Base-by-base conservation (phyloP, 2,113 vertebrate species). In the Panthera tigris region DNA sequence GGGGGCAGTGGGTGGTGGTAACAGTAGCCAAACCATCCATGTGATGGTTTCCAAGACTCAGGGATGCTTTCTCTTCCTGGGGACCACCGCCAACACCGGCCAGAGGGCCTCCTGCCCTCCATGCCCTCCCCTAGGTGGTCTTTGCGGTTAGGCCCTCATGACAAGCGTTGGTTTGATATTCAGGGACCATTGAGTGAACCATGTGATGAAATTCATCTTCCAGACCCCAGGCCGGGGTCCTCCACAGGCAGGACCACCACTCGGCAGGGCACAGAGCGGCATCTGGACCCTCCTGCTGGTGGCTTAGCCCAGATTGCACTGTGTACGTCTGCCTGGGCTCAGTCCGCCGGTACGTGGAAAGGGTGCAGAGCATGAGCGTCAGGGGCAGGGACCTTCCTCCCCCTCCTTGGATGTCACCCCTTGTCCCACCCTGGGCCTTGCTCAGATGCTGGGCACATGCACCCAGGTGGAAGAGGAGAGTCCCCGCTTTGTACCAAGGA, bases 1-100 rank as follows among this genome's bases (percentile, higher is more conserved):
- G 5, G 25, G 8, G 45, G 11, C 6, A 9, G 2, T 0, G 3
- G 21, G n/a, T 1, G 1, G 5, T 0, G 16, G 9, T 65, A 29
- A 16, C 52, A 13, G 18, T 14, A 29, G 88, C 63, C 45, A 39
- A 41, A 41, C 7, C 0, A 0, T 21, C 11, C 3, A 3, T 2
- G 1, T 61, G 57, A 61, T 23, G 57, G 57, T 61, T 61, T 23
- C 21, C 23, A 1, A 0, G 41, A 33, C 52, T 7, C n/a, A 11
- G 15, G n/a, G 81, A 12, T 33, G 16, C 33, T 14, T 69, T 33
- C 78, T 68, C 31, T 86, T 61, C 39, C 95, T 18, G 9, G 86
- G 11, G 36, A 27, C 92, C 61, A 36, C 41, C 1, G 2, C 50
- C 1, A 6, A n/a, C 31, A 1, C 50, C 13, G 55, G 73, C 57